Percentiles rank a stretch among this genome's conserved stretches.
These are phyloP conservation scores for Columba livia DNA, from an alignment of 2,113 vertebrate genomes.

Conservation along the genomic window DNA sequence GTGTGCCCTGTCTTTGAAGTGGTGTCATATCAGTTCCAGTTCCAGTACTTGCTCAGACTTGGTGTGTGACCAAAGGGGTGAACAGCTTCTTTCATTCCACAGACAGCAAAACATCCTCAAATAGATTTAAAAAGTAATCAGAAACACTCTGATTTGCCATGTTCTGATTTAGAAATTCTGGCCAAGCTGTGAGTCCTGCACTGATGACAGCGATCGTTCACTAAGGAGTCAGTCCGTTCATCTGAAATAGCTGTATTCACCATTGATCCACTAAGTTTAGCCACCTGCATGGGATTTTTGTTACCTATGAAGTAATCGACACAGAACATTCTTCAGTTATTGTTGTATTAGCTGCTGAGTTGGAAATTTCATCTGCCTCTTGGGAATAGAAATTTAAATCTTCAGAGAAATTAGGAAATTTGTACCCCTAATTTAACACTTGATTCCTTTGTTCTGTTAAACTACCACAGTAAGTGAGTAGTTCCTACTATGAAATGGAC, in stretches of 20 bases:
- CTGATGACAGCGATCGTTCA: neutral
- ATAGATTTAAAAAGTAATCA: neutral
- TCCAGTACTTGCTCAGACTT: neutral
- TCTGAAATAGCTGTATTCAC: neutral
- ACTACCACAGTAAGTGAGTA: neutral
- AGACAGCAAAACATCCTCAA: neutral
- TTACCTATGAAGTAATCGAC: neutral
- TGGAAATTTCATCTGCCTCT: slow-evolving; percentile 9
- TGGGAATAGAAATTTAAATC: neutral
- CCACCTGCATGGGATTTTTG: neutral
- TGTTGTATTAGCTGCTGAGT: neutral
- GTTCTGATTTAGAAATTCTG: neutral
- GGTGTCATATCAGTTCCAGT: neutral
- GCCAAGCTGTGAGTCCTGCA: neutral
- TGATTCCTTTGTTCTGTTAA: neutral
- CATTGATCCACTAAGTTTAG: neutral
- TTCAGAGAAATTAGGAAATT: neutral
- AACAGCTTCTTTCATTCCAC: neutral
- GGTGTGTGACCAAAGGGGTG: neutral
- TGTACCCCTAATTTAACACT: neutral
- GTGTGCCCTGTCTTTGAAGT: neutral
- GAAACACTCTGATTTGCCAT: neutral
- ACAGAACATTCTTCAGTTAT: neutral
- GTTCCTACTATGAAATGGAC: neutral
- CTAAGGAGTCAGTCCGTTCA: neutral